A percentile compares a stretch with the other conserved stretches of the same genome.
Evolutionary conservation across 2,113 vertebrate genomes (phyloP).

Genomic region (western clawed frog (Xenopus tropicalis)): UCB_Xtro_10.0 CM004447.2:18215501-18216000

Average conservation of each 20-base stretch:
- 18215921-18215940: background rate
- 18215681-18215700: too few relatives aligned
- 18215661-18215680: too few relatives aligned
- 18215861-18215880: background rate
- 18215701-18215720: too few relatives aligned
- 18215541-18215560: too few relatives aligned
- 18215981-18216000: background rate
- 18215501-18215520: too few relatives aligned
- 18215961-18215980: background rate
- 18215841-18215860: background rate
- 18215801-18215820: slow-evolving; percentile 2
- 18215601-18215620: too few relatives aligned
- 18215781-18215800: background rate
- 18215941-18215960: background rate
- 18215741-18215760: slow-evolving; percentile 22
- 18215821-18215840: background rate
- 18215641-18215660: too few relatives aligned
- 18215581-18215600: too few relatives aligned
- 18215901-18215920: background rate
- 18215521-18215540: too few relatives aligned
- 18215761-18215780: slow-evolving; percentile 12
- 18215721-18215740: background rate
- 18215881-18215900: background rate
- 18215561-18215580: too few relatives aligned
- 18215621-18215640: too few relatives aligned